These are phyloP conservation scores for Hycleus phaleratus DNA, from an alignment of 1,140 invertebrate genomes.

Conservation along the genomic window DNA sequence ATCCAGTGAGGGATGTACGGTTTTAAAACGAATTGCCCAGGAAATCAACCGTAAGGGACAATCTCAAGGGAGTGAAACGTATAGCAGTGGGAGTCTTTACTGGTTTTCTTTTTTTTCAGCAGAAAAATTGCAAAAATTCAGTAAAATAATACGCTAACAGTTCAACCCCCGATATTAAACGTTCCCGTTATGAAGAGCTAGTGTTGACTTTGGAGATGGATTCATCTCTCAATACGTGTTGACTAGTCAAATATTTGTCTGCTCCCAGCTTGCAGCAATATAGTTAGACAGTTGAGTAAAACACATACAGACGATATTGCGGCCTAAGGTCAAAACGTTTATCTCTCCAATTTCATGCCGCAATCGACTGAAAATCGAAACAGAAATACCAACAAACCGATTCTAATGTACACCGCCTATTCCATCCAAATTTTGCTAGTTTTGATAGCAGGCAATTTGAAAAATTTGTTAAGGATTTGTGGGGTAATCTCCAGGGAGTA, in stretches of 20 bases:
- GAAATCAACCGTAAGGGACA: not conserved
- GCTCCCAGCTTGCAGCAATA: constrained; percentile 7
- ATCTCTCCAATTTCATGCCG: not conserved
- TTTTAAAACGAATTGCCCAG: not conserved
- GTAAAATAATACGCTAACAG: too few species aligned
- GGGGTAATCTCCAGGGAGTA: too few species aligned
- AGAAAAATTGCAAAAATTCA: too few species aligned
- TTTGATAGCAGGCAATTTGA: too few species aligned
- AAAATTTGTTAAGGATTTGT: too few species aligned
- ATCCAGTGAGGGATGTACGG: not conserved
- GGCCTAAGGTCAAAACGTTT: constrained; percentile 12
- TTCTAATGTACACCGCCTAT: too few species aligned
- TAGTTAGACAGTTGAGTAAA: not conserved
- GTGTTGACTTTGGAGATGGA: constrained; percentile 33
- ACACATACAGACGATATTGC: not conserved
- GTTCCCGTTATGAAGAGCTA: constrained; percentile 32
- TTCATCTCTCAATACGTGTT: constrained; percentile 30
- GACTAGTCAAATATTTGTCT: constrained; percentile 37
- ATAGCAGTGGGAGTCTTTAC: too few species aligned
- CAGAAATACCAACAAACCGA: too few species aligned
- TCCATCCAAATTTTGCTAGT: too few species aligned
- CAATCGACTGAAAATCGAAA: too few species aligned
- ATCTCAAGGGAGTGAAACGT: not conserved
- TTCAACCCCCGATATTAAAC: constrained; percentile 30
- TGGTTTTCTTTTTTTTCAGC: too few species aligned